Evolutionary conservation across 1,140 invertebrate genomes (phyloP), one percentile per base, ranked within the genome.

Genomic region (Gryllus bimaculatus): DNA sequence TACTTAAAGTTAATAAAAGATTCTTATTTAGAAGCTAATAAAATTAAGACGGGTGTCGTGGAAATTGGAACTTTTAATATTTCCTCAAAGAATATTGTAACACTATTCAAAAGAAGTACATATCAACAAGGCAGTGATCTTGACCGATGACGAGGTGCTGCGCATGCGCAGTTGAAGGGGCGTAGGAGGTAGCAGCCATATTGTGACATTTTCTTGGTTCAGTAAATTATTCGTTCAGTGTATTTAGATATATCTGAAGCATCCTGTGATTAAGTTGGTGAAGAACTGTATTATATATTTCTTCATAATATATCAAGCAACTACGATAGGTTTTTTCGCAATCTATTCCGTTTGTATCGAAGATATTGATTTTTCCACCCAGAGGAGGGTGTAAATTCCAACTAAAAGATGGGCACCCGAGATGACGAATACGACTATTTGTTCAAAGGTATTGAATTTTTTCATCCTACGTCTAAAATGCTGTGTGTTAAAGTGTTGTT

Each of bases 401-500:
- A 78, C 74, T 77, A 73, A 78, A 80, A 81, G 77, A 97, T 96
- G 95, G 95, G 94, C 87, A 95, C 94, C 89, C 95, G 96, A 90
- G 97, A 99, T 90, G 97, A 99, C 89, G 98, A 99, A 90, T 99
- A 99, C 89, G 98, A 99, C 91, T 99, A 99, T 93, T 93, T 99
- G 88, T 99, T 99, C 90, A 99, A 99, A 97, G 98, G 98, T 99
- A 91, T 89, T 87, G 54, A 13, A 13, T 18, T 39, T 39, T 39
- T 39, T 39, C 26, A 39, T 39, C 26, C 26, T 39, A 39, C 26
- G 5, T 5, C 26, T 39, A 39, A 5, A 39, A 39, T 39, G 26
- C 26, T 39, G 26, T 39, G 26, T 39, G 26, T 39, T 39, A 39
- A 39, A 39, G 26, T 39, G 26, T 39, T 39, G 26, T 39, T 83